Percentiles rank a stretch among this genome's conserved stretches.
phyloP scores from a whole-genome alignment of 1,140 invertebrate genomes.

The Dryas iulia region DNA sequence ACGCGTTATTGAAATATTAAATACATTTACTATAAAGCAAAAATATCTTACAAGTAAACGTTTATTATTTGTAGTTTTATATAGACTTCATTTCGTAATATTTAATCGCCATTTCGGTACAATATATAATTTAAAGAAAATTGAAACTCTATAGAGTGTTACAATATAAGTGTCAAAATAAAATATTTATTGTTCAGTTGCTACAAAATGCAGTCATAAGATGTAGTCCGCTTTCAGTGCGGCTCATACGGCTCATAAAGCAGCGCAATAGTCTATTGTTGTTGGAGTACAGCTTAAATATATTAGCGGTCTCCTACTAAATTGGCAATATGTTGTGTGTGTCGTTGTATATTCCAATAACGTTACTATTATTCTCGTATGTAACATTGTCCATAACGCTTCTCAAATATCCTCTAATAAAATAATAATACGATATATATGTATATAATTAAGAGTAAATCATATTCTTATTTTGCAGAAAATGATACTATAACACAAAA shows the following conservation, averaged over 20 bases:
- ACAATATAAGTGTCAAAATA: constrained; percentile 15
- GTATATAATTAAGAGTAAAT: no score
- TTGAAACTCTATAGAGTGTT: neutral
- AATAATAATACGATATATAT: neutral
- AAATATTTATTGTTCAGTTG: constrained; percentile 12
- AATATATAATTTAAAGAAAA: neutral
- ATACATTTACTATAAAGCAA: no score
- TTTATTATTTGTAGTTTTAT: no score
- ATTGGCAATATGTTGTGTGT: constrained; percentile 29
- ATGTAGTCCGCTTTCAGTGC: constrained; percentile 20
- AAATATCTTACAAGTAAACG: no score
- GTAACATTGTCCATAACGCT: neutral
- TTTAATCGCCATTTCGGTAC: neutral
- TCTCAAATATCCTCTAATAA: neutral
- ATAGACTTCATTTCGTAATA: no score
- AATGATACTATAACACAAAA: no score
- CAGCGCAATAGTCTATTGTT: constrained; percentile 27
- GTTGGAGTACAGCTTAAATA: constrained; percentile 27
- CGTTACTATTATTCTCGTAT: constrained; percentile 7
- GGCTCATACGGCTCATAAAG: constrained; percentile 25
- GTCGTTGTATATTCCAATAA: constrained; percentile 25
- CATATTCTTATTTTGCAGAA: no score
- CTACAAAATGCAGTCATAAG: constrained; percentile 27
- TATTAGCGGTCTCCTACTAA: constrained; percentile 34
- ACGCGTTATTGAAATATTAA: no score